phyloP scores from a whole-genome alignment of 2,888 invertebrate genomes.

The Escarpia spicata region DNA sequence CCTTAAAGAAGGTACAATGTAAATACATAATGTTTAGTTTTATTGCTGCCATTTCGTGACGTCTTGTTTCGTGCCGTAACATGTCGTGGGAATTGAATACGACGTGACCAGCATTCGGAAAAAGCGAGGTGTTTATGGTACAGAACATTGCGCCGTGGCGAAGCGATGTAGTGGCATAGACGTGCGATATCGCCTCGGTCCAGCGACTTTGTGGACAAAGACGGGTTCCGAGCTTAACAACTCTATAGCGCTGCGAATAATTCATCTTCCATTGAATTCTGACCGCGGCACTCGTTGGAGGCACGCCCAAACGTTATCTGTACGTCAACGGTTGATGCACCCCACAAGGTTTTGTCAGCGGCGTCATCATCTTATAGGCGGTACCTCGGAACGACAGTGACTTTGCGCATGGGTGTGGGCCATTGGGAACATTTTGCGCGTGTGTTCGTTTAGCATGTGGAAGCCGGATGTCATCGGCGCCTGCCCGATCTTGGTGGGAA shows the following conservation, averaged over 20 bases:
- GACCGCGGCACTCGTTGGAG: not conserved
- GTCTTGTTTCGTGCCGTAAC: not conserved
- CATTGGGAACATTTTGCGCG: too few species aligned
- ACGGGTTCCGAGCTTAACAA: not conserved
- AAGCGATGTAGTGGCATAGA: not conserved
- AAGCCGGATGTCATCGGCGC: too few species aligned
- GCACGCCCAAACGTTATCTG: not conserved
- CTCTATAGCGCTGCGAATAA: not conserved
- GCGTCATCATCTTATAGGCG: too few species aligned
- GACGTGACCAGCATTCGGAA: not conserved
- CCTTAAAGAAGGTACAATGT: not conserved
- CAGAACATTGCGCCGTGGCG: not conserved
- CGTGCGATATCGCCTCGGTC: not conserved
- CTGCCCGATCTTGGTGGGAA: too few species aligned
- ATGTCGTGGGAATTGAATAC: not conserved
- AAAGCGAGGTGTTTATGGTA: not conserved
- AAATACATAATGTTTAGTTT: not conserved
- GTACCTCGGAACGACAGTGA: too few species aligned
- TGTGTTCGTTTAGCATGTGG: too few species aligned
- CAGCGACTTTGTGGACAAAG: not conserved
- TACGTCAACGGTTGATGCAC: too few species aligned
- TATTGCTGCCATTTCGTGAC: not conserved
- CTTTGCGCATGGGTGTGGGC: too few species aligned
- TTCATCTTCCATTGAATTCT: not conserved
- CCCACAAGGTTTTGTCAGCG: too few species aligned